Conservation (phyloP, 1,140 invertebrate genomes). For the Copidosoma floridanum region DNA sequence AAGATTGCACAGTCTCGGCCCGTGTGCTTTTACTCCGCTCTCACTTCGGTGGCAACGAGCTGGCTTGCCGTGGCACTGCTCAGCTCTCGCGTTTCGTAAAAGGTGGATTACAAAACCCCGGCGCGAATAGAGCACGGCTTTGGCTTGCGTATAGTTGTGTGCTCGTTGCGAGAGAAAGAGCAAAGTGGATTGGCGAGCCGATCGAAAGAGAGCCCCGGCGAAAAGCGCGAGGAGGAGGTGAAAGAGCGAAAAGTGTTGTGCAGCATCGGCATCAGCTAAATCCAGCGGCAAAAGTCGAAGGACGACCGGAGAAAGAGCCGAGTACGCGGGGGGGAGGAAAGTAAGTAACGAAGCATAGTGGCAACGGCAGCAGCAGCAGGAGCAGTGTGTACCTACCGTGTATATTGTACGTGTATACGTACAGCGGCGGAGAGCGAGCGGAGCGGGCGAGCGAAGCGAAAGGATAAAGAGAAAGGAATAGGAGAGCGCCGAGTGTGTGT, state of each 20-base stretch:
- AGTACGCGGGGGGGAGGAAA: not conserved
- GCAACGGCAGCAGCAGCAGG: not conserved
- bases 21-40: not conserved
- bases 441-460: slow-evolving; percentile 10
- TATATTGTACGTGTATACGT: not conserved
- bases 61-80: slow-evolving; percentile 21
- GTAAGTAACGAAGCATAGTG: not conserved
- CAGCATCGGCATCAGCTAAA: not conserved
- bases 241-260: too few relatives aligned
- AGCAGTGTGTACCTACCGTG: not conserved
- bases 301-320: slow-evolving; percentile 5
- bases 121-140: slow-evolving; percentile 35
- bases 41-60: not conserved
- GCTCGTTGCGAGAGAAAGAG: slow-evolving; percentile 30
- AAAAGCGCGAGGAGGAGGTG: not conserved
- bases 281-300: not conserved
- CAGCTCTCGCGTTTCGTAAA: slow-evolving; percentile 47
- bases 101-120: slow-evolving; percentile 48
- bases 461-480: slow-evolving; percentile 25
- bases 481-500: too few relatives aligned
- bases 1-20: too few relatives aligned
- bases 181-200: slow-evolving; percentile 14
- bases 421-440: not conserved
- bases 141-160: too few relatives aligned
- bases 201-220: slow-evolving; percentile 13